phyloP scores from a whole-genome alignment of 1,140 invertebrate genomes.

The Caenorhabditis tropicalis region DNA sequence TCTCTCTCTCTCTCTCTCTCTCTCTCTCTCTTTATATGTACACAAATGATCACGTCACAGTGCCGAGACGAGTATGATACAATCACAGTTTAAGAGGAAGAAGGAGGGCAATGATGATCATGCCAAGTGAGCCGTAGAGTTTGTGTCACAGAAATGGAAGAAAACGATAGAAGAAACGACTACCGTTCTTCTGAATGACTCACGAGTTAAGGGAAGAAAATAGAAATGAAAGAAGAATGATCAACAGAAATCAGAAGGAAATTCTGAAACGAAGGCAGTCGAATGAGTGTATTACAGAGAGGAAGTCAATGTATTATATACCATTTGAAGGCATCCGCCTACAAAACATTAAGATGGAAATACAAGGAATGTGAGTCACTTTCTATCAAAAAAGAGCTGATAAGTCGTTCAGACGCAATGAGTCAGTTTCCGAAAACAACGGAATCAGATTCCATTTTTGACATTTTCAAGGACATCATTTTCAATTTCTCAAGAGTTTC shows the following conservation, averaged over 20 bases:
- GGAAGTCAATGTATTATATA: neutral
- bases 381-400: neutral
- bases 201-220: too few species aligned
- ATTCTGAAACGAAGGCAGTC: neutral
- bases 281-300: too few species aligned
- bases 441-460: too few species aligned
- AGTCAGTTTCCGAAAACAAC: neutral
- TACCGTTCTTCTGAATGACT: neutral
- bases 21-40: neutral
- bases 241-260: neutral
- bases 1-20: too few species aligned
- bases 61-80: neutral
- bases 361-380: constrained; percentile 29
- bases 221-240: too few species aligned
- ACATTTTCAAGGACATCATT: too few species aligned
- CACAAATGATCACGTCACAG: constrained; percentile 24
- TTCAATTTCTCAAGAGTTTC: too few species aligned
- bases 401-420: neutral
- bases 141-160: neutral
- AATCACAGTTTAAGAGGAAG: neutral
- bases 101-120: neutral
- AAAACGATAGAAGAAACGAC: neutral
- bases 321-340: neutral
- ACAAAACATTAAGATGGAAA: neutral
- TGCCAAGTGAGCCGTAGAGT: neutral